A percentile compares a stretch with the other conserved stretches of the same genome.
phyloP scores from a whole-genome alignment of 2,888 invertebrate genomes.

The Papilio gigon region DNA sequence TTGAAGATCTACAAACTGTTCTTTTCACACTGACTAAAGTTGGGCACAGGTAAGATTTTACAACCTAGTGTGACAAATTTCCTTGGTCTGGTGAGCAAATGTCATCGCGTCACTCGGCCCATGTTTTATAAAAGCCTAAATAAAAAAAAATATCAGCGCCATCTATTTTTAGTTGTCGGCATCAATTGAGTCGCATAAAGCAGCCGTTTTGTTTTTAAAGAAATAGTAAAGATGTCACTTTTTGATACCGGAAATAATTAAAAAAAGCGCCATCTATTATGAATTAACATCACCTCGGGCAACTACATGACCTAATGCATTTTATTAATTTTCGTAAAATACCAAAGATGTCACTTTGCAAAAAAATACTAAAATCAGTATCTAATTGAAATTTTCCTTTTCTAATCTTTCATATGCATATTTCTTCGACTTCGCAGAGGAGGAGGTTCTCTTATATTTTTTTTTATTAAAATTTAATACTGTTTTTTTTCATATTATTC shows the following conservation, averaged over 20 bases:
- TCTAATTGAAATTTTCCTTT: not conserved
- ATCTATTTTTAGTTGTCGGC: not conserved
- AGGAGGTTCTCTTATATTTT: no score
- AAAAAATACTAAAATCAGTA: not conserved
- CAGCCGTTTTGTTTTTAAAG: not conserved
- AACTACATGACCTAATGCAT: not conserved
- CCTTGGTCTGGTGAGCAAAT: not conserved
- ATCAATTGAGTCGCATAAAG: not conserved
- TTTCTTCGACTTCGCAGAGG: no score
- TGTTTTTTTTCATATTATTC: constrained; percentile 37
- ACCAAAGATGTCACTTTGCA: not conserved
- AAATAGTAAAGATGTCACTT: not conserved
- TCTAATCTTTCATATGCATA: no score
- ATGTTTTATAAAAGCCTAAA: no score
- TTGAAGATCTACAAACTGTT: constrained; percentile 93
- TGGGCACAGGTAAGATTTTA: constrained; percentile 62
- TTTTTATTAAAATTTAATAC: not conserved
- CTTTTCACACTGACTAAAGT: constrained; percentile 85
- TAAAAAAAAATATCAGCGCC: not conserved
- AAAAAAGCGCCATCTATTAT: not conserved
- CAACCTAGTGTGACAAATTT: not conserved
- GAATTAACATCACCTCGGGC: not conserved
- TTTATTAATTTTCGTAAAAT: not conserved
- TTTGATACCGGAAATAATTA: not conserved
- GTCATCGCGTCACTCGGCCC: no score